These are phyloP conservation scores for Meganola albula DNA, from an alignment of 2,888 invertebrate genomes.

Conservation along the genomic window DNA sequence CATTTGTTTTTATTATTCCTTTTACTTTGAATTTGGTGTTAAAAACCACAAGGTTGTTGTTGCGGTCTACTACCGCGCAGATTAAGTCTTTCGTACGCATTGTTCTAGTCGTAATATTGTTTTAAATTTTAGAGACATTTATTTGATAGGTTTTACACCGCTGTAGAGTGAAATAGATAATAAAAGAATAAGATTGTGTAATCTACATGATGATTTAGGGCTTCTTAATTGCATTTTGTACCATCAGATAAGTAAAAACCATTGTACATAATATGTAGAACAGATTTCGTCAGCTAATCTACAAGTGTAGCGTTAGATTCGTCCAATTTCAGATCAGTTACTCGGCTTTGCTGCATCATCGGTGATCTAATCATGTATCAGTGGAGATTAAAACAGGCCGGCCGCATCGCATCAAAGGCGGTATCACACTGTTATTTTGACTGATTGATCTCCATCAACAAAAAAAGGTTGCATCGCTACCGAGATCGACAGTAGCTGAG, in stretches of 20 bases:
- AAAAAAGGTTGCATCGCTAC: conserved; percentile 75
- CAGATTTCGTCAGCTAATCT: conserved; percentile 50
- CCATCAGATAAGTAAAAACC: conserved; percentile 25
- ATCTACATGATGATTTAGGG: conserved; percentile 22
- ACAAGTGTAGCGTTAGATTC: conserved; percentile 51
- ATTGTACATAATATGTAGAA: too few species aligned
- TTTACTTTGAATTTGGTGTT: conserved; percentile 38
- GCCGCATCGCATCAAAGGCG: conserved; percentile 75
- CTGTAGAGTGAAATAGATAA: too few species aligned
- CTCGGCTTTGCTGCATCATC: conserved; percentile 72
- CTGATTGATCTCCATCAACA: conserved; percentile 74
- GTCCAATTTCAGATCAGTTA: conserved; percentile 68
- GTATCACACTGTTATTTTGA: conserved; percentile 78
- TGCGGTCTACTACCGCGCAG: conserved; percentile 38
- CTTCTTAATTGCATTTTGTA: conserved; percentile 21
- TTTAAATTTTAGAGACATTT: too few species aligned
- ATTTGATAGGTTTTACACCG: too few species aligned
- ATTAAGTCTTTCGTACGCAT: conserved; percentile 11
- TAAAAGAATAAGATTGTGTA: too few species aligned
- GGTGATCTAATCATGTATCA: conserved; percentile 75
- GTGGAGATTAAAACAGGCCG: conserved; percentile 74
- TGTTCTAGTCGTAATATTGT: conserved; percentile 6
- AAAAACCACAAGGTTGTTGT: conserved; percentile 40
- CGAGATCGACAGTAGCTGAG: conserved; percentile 76
- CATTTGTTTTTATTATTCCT: conserved; percentile 49